Evolutionary conservation across 1,140 invertebrate genomes (phyloP).

Genomic region (Ridgeia piscesae): DNA sequence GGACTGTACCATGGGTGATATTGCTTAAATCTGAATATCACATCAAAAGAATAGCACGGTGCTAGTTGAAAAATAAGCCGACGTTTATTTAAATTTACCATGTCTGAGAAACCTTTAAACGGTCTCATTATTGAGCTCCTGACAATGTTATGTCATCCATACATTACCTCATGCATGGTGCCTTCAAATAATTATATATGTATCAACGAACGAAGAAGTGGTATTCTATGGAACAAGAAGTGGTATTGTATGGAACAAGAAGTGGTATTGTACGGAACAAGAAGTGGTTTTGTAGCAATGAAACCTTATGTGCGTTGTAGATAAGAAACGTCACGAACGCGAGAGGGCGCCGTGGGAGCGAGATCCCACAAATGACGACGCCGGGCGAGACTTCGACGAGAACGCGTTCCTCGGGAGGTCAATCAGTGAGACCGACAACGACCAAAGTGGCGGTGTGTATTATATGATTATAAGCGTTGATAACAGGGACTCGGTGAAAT

Average conservation of each 20-base stretch:
- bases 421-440: not conserved
- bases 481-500: not conserved
- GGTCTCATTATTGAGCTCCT: not conserved
- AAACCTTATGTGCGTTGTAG: not conserved
- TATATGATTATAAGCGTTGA: not conserved
- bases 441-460: not conserved
- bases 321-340: not conserved
- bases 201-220: not conserved
- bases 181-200: not conserved
- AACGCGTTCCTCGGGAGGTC: conserved; percentile 1
- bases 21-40: too few species aligned
- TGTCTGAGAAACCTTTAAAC: not conserved
- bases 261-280: not conserved
- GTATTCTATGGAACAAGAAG: too few species aligned
- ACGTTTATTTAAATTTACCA: not conserved
- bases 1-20: too few species aligned
- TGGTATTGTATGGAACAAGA: too few species aligned
- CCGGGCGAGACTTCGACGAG: conserved; percentile 21
- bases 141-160: not conserved
- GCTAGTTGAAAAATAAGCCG: too few species aligned
- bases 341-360: conserved; percentile 23
- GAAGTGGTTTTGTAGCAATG: not conserved
- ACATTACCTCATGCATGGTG: not conserved
- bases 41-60: too few species aligned
- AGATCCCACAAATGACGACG: conserved; percentile 2